phyloP scores from a whole-genome alignment of 2,797 vertebrate genomes.

The Centropyge bicolor region DNA sequence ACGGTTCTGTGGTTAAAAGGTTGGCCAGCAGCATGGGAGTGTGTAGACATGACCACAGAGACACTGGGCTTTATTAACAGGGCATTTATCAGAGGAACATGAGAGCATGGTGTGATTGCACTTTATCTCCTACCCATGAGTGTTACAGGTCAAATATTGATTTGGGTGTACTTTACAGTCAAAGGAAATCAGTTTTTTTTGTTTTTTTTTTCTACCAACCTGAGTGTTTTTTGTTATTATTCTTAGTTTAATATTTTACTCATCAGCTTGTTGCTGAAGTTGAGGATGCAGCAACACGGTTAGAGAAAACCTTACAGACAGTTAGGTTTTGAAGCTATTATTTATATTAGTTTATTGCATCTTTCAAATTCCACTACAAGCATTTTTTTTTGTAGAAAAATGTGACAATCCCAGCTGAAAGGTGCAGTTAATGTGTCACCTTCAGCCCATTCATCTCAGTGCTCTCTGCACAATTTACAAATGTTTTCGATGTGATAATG shows the following conservation, averaged over 20 bases:
- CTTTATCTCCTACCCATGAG: not conserved
- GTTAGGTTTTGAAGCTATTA: no score
- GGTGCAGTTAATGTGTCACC: no score
- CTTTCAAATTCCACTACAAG: not conserved
- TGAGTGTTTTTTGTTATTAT: no score
- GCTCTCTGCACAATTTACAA: no score
- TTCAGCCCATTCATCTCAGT: no score
- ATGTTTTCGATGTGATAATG: not conserved
- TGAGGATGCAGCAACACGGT: not conserved
- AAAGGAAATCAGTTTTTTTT: not conserved
- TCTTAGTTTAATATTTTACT: not conserved
- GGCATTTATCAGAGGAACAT: not conserved
- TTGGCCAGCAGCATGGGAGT: conserved; percentile 85
- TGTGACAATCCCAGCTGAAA: no score
- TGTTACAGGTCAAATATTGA: not conserved
- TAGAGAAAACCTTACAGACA: not conserved
- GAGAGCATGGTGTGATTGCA: conserved; percentile 51
- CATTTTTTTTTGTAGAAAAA: no score
- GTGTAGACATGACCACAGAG: conserved; percentile 18
- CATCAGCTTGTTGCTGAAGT: not conserved
- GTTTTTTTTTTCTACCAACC: not conserved
- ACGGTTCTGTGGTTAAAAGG: conserved; percentile 97
- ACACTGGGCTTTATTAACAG: conserved; percentile 12
- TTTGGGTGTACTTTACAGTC: not conserved
- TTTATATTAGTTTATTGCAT: not conserved